phyloP scores from a whole-genome alignment of 2,888 invertebrate genomes.

The Lycia hirtaria region DNA sequence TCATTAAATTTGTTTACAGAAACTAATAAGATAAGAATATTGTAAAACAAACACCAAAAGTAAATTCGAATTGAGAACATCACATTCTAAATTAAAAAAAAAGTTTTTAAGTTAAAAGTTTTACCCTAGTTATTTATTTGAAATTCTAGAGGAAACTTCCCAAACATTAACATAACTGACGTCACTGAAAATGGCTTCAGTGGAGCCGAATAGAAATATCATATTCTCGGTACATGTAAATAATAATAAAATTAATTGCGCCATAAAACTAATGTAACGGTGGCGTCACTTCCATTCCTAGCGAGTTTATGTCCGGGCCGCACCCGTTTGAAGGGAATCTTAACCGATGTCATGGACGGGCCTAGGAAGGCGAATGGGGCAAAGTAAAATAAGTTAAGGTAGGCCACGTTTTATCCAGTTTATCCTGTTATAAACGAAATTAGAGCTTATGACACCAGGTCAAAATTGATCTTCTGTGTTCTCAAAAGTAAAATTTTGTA shows the following conservation, averaged over 20 bases:
- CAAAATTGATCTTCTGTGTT: too few relatives aligned
- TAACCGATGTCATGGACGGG: conserved; percentile 33
- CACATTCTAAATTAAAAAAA: too few relatives aligned
- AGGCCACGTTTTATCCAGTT: background rate
- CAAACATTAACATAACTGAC: background rate
- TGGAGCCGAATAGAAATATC: conserved; percentile 19
- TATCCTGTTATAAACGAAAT: too few relatives aligned
- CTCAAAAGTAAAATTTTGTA: too few relatives aligned
- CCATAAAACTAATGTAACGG: conserved; percentile 34
- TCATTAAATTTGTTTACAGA: too few relatives aligned
- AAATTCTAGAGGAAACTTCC: background rate
- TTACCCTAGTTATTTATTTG: too few relatives aligned
- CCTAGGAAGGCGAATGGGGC: background rate
- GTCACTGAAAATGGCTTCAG: conserved; percentile 15
- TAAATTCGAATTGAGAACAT: background rate
- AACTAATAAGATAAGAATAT: too few relatives aligned
- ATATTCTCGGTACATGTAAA: conserved; percentile 27
- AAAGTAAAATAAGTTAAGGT: background rate
- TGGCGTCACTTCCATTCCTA: conserved; percentile 33
- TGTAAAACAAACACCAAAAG: too few relatives aligned
- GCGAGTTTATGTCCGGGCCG: conserved; percentile 31
- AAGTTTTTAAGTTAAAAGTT: too few relatives aligned
- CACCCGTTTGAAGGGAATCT: conserved; percentile 36
- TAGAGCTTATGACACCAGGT: too few relatives aligned
- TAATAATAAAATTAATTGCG: conserved; percentile 37